Percentiles rank a stretch among this genome's conserved stretches.
These are phyloP conservation scores for Calliopsis andreniformis DNA, from an alignment of 1,140 invertebrate genomes.

Conservation along the genomic window DNA sequence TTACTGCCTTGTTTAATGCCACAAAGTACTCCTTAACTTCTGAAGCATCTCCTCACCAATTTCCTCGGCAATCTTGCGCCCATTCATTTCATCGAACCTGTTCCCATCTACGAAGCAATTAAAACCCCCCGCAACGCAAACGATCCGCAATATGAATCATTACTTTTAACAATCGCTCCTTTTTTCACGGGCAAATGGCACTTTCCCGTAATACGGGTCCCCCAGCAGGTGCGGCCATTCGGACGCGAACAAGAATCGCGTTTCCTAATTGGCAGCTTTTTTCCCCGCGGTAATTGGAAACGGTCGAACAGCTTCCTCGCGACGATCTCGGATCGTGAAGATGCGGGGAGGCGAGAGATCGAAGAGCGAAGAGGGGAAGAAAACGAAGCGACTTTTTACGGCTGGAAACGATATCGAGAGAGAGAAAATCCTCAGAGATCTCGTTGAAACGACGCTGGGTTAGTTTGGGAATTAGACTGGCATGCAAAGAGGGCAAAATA, in stretches of 20 bases:
- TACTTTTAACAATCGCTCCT: not conserved
- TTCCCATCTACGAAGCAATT: not conserved
- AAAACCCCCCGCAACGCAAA: not conserved
- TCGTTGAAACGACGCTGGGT: not conserved
- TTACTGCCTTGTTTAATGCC: too few species aligned
- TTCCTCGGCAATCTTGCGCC: not conserved
- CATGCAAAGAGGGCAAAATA: not conserved
- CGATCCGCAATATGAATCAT: not conserved
- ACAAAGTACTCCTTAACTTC: not conserved
- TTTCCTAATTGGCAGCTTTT: constrained; percentile 62
- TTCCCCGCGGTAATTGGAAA: constrained; percentile 53
- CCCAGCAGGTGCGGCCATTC: constrained; percentile 25
- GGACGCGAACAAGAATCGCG: constrained; percentile 32
- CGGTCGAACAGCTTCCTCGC: constrained; percentile 14
- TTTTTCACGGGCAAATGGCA: not conserved
- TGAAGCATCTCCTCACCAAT: not conserved
- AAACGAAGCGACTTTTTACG: constrained; percentile 25
- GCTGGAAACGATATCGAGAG: constrained; percentile 2
- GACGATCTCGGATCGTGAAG: constrained; percentile 24
- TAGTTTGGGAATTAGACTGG: not conserved
- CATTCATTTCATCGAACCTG: not conserved
- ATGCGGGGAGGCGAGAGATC: not conserved
- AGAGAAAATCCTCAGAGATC: constrained; percentile 8
- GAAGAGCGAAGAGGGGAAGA: not conserved
- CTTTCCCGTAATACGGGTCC: constrained; percentile 9